Evolutionary conservation across 2,888 invertebrate genomes (phyloP).

Genomic region (Cancer borealis): DNA sequence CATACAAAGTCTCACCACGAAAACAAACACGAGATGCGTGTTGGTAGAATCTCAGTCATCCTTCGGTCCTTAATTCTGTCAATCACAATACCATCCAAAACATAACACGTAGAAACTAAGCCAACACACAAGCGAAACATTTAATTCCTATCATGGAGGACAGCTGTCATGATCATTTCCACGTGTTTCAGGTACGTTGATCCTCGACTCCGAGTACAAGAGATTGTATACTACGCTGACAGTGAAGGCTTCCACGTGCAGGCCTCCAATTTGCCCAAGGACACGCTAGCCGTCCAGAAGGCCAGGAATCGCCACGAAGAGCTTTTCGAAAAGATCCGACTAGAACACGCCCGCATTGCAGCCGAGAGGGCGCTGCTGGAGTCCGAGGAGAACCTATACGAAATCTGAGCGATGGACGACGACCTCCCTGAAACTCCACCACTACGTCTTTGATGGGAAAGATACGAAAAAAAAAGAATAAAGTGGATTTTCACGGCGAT

Average conservation of each 20-base stretch:
- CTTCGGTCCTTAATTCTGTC: too few relatives aligned
- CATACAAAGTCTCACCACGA: too few relatives aligned
- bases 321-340: conserved; percentile 72
- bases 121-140: neutral
- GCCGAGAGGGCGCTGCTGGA: conserved; percentile 66
- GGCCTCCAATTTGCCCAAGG: conserved; percentile 74
- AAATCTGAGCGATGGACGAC: neutral
- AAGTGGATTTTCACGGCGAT: neutral
- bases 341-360: conserved; percentile 74
- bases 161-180: neutral
- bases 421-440: neutral
- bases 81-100: too few relatives aligned
- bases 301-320: conserved; percentile 60
- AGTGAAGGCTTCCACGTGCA: conserved; percentile 75
- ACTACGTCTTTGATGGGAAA: neutral
- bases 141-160: neutral
- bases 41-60: too few relatives aligned
- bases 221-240: conserved; percentile 76
- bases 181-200: conserved; percentile 72
- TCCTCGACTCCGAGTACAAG: conserved; percentile 72
- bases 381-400: conserved; percentile 1
- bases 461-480: neutral
- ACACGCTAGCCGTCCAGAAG: conserved; percentile 69
- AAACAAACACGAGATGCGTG: too few relatives aligned
- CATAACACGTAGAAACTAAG: neutral